Conservation (phyloP, 2,797 vertebrate genomes). For the Lateolabrax maculatus region DNA sequence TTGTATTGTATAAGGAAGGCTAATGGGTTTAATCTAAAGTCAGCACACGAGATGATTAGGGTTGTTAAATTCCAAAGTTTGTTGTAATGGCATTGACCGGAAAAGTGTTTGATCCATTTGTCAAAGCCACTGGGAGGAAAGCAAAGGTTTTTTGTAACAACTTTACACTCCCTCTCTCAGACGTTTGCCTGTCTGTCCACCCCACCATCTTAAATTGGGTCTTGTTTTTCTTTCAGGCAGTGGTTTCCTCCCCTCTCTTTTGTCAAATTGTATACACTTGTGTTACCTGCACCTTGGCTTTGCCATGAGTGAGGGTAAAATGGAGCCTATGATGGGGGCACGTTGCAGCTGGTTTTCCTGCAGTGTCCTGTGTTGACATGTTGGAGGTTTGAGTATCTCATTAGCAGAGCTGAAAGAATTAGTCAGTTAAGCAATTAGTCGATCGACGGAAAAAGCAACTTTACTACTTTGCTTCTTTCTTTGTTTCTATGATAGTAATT, state of each 20-base stretch:
- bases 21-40: conserved; percentile 75
- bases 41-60: conserved; percentile 63
- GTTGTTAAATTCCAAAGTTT: conserved; percentile 64
- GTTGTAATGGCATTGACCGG: conserved; percentile 50
- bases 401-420: neutral
- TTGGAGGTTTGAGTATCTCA: neutral
- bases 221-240: conserved; percentile 2
- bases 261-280: neutral
- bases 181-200: neutral
- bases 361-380: neutral
- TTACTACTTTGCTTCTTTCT: neutral
- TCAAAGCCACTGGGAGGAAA: conserved; percentile 54
- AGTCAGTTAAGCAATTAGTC: neutral
- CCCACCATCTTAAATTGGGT: neutral
- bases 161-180: neutral
- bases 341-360: neutral
- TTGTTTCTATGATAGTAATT: neutral
- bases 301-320: neutral
- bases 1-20: conserved; percentile 49
- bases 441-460: neutral
- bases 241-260: neutral
- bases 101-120: conserved; percentile 52
- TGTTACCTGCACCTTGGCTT: neutral
- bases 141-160: neutral
- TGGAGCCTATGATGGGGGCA: neutral